A percentile compares a stretch with the other conserved stretches of the same genome.
phyloP scores from a whole-genome alignment of 2,888 invertebrate species.

The Alitta virens region DNA sequence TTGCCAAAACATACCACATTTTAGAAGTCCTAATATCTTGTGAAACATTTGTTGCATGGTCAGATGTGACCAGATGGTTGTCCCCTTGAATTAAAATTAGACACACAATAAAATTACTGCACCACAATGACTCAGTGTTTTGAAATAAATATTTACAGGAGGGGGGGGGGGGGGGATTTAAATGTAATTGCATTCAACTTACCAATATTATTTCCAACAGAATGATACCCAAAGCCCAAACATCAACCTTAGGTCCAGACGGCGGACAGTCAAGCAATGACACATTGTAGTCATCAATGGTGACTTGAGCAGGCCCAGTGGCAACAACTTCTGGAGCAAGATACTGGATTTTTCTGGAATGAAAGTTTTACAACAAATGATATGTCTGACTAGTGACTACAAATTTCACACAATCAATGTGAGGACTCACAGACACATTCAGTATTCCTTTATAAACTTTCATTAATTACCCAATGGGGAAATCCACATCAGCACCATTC shows the following conservation, averaged over 20 bases:
- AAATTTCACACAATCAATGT: no score
- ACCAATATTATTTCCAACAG: constrained; percentile 74
- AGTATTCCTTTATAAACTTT: background rate
- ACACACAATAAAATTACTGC: background rate
- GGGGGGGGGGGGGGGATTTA: no score
- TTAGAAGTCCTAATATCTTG: constrained; percentile 37
- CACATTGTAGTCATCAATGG: background rate
- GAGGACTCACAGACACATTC: background rate
- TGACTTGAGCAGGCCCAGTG: constrained; percentile 31
- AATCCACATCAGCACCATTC: constrained; percentile 80
- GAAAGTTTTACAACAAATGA: background rate
- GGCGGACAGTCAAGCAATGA: constrained; percentile 24
- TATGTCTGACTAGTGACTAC: background rate
- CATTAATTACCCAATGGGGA: constrained; percentile 67
- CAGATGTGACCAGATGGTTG: constrained; percentile 40
- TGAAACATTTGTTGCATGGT: constrained; percentile 38
- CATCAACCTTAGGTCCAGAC: constrained; percentile 75
- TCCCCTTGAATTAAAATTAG: constrained; percentile 38
- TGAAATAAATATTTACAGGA: background rate
- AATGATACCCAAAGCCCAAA: constrained; percentile 93
- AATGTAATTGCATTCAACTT: constrained; percentile 21
- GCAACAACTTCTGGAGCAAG: constrained; percentile 54
- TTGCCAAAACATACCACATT: constrained; percentile 2
- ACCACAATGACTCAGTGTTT: background rate
- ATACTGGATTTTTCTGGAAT: constrained; percentile 47